phyloP scores from a whole-genome alignment of 2,797 vertebrate genomes.

The Ptychobarbus kaznakovi region DNA sequence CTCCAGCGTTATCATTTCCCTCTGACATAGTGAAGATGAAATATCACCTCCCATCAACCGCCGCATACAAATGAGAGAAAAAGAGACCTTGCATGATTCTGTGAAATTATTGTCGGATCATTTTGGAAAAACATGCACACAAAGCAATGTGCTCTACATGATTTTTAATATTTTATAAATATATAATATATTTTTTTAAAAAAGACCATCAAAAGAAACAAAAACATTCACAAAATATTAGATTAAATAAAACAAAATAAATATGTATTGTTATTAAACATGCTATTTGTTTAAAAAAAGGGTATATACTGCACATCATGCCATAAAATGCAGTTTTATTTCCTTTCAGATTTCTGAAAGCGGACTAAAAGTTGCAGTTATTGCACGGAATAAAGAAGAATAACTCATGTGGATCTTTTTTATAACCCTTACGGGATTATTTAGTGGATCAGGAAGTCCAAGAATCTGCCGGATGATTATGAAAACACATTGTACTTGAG shows the following conservation, averaged over 20 bases:
- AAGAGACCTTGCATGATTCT: neutral
- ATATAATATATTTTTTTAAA: no score
- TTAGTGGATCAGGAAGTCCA: neutral
- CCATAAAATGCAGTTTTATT: neutral
- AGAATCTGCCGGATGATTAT: constrained; percentile 7
- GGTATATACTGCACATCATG: neutral
- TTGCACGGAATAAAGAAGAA: neutral
- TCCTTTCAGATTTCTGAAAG: neutral
- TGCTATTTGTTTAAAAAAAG: neutral
- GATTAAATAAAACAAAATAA: neutral
- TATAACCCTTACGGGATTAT: neutral
- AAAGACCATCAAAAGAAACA: neutral
- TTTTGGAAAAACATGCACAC: neutral
- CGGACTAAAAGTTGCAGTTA: neutral
- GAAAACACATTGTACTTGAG: constrained; percentile 11
- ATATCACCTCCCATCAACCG: constrained; percentile 18
- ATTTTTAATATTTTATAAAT: no score
- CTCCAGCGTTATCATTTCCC: neutral
- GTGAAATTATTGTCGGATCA: neutral
- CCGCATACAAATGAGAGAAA: constrained; percentile 24
- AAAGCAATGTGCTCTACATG: neutral
- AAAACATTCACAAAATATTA: neutral
- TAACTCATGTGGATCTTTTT: neutral
- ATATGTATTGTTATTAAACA: neutral
- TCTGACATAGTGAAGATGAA: constrained; percentile 3